Conservation (phyloP, 2,888 invertebrate genomes). For the Lysandra bellargus region DNA sequence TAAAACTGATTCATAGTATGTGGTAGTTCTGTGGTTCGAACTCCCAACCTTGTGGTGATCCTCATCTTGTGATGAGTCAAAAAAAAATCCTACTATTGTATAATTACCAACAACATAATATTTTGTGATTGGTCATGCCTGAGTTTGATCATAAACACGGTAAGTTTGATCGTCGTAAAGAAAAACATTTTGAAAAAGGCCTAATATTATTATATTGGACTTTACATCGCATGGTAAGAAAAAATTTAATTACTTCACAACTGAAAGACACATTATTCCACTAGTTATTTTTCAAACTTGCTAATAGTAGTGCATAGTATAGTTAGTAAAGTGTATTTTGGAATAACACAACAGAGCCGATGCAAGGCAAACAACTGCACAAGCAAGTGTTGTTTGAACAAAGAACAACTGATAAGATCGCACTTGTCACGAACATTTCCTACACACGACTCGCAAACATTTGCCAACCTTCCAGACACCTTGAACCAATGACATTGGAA, state of each 20-base stretch:
- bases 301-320: too few species aligned
- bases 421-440: constrained; percentile 7
- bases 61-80: background rate
- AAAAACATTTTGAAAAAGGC: too few species aligned
- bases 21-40: background rate
- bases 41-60: background rate
- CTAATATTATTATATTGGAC: too few species aligned
- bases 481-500: background rate
- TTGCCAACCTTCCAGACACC: background rate
- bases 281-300: too few species aligned
- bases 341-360: background rate
- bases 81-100: background rate
- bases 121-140: too few species aligned
- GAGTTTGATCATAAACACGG: too few species aligned
- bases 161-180: too few species aligned
- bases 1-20: background rate
- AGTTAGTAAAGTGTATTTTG: too few species aligned
- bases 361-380: background rate
- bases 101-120: too few species aligned
- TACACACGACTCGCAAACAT: background rate
- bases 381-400: constrained; percentile 1
- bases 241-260: too few species aligned
- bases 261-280: too few species aligned
- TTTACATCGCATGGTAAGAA: too few species aligned
- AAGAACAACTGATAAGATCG: constrained; percentile 5